These are phyloP conservation scores for Recurvirostra avosetta DNA, from an alignment of 2,113 vertebrate genomes.

Conservation along the genomic window DNA sequence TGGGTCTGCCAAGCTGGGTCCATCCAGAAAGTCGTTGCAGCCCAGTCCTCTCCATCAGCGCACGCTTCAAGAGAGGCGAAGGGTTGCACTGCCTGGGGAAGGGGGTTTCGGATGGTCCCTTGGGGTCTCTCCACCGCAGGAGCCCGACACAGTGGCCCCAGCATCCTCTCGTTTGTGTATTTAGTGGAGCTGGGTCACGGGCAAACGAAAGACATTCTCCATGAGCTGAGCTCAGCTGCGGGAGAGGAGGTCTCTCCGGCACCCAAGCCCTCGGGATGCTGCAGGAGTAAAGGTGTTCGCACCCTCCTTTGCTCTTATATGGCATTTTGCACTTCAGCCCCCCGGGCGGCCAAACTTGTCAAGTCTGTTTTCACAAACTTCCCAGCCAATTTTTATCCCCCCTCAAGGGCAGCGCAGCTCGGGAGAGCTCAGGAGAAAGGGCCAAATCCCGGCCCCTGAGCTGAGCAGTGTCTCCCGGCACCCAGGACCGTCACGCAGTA, in stretches of 20 bases:
- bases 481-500: too few species aligned
- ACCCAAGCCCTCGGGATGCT: not conserved
- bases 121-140: not conserved
- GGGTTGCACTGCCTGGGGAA: not conserved
- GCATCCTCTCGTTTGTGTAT: fast-evolving
- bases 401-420: fast-evolving
- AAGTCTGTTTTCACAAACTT: not conserved
- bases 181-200: fast-evolving
- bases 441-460: not conserved
- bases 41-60: not conserved
- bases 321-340: not conserved
- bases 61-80: fast-evolving
- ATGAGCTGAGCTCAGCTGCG: fast-evolving
- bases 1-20: not conserved
- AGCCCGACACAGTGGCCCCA: fast-evolving
- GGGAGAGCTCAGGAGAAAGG: not conserved
- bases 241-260: not conserved
- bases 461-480: not conserved
- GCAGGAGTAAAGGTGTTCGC: not conserved
- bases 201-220: fast-evolving
- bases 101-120: not conserved
- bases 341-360: fast-evolving
- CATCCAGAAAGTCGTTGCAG: too few species aligned
- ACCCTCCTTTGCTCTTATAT: not conserved
- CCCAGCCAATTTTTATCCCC: not conserved